Conservation (phyloP, 2,888 invertebrate genomes). For the Marasmarcha lunaedactyla region DNA sequence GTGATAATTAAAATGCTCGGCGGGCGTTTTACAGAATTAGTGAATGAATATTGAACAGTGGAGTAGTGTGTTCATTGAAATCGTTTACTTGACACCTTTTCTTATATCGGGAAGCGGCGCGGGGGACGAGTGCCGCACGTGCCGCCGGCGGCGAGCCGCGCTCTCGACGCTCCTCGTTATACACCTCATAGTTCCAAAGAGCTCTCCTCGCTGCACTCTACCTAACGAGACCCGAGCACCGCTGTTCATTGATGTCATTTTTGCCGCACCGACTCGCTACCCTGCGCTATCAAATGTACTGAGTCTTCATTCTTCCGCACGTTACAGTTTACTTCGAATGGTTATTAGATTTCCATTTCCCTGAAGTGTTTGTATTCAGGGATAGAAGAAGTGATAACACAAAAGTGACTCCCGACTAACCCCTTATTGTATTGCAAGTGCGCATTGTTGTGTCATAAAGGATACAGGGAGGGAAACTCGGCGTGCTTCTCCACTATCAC, state of each 20-base stretch:
- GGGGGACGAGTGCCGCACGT: conserved; percentile 36
- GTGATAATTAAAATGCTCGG: conserved; percentile 13
- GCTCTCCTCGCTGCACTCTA: conserved; percentile 46
- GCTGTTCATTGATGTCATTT: conserved; percentile 54
- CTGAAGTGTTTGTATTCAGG: conserved; percentile 13
- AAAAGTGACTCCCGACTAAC: conserved; percentile 35
- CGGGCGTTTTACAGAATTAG: too few species aligned
- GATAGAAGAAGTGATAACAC: conserved; percentile 29
- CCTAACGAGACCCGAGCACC: conserved; percentile 51
- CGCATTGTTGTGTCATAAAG: conserved; percentile 55
- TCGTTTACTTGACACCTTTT: conserved; percentile 1
- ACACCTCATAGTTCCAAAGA: conserved; percentile 52
- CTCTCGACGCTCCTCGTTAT: conserved; percentile 57
- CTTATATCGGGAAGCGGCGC: neutral
- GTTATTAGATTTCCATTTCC: conserved; percentile 17
- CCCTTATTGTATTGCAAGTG: conserved; percentile 52
- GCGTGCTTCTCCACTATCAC: conserved; percentile 52
- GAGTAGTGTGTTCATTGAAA: neutral
- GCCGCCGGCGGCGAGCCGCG: conserved; percentile 35
- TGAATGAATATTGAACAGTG: neutral
- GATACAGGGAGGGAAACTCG: conserved; percentile 43
- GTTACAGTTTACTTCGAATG: conserved; percentile 19
- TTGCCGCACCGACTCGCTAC: conserved; percentile 38
- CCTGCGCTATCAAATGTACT: conserved; percentile 16
- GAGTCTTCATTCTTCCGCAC: conserved; percentile 11